phyloP scores from a whole-genome alignment of 37 sponge, comb jelly and placozoan species.

The Cliona cf. orientalis region DNA sequence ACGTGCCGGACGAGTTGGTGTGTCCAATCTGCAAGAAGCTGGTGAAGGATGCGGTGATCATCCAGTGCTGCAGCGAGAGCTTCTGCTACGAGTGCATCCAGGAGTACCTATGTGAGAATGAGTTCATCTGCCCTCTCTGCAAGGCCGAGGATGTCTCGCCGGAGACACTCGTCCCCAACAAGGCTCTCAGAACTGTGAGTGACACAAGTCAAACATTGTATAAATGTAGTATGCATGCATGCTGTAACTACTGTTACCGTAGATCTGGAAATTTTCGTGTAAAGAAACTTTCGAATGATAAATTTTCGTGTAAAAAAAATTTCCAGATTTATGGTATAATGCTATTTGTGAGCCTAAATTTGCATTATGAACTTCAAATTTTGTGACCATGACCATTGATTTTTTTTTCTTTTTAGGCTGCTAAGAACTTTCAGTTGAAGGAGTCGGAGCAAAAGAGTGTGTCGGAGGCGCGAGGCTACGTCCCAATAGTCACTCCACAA shows the following conservation, averaged over 20 bases:
- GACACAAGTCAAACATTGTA: slow-evolving; percentile 4
- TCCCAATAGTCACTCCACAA: not conserved
- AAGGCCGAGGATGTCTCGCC: slow-evolving; percentile 75
- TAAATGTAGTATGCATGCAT: not conserved
- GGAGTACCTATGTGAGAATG: slow-evolving; percentile 75
- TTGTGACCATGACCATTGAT: slow-evolving; percentile 7
- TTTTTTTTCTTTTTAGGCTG: slow-evolving; percentile 35
- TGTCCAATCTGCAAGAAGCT: slow-evolving; percentile 87
- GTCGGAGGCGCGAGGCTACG: slow-evolving; percentile 32
- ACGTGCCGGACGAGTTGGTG: slow-evolving; percentile 82
- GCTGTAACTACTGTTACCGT: not conserved
- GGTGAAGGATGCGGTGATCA: slow-evolving; percentile 90
- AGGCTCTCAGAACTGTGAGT: slow-evolving; percentile 72
- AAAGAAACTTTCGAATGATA: not conserved
- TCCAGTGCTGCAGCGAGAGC: slow-evolving; percentile 91
- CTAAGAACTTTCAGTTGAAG: slow-evolving; percentile 45
- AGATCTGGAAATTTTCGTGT: not conserved
- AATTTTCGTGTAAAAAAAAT: not conserved
- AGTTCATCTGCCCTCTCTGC: slow-evolving; percentile 84
- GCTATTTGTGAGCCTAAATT: no score
- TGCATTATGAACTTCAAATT: no score
- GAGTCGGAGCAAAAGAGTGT: slow-evolving; percentile 52
- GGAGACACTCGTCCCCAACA: slow-evolving; percentile 81
- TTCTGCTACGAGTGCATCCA: slow-evolving; percentile 97
- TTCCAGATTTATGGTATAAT: not conserved